Conservation (phyloP, 2,888 invertebrate genomes). For the Dorcus parallelipipedus region DNA sequence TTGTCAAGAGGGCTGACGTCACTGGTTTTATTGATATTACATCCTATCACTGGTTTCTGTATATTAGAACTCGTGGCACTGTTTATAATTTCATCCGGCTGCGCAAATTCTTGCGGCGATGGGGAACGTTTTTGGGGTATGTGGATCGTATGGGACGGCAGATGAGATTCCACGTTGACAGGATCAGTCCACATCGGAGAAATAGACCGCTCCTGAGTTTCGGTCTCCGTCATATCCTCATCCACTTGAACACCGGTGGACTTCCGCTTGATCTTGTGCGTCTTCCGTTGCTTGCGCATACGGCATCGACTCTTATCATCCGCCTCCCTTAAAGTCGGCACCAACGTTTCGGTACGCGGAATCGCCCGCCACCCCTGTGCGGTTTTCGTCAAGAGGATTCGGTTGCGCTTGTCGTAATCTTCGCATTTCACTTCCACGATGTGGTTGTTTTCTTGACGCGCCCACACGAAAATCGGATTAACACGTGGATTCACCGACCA, state of each 20-base stretch:
- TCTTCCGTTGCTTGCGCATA: slow-evolving; percentile 23
- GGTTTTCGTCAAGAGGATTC: slow-evolving; percentile 78
- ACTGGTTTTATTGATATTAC: slow-evolving; percentile 43
- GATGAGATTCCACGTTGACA: slow-evolving; percentile 58
- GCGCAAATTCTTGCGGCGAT: slow-evolving; percentile 34
- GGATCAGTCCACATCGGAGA: slow-evolving; percentile 47
- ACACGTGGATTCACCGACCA: slow-evolving; percentile 60
- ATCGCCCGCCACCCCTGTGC: slow-evolving; percentile 79
- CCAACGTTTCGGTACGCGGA: slow-evolving; percentile 69
- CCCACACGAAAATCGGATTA: slow-evolving; percentile 83
- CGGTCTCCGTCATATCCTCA: slow-evolving; percentile 29
- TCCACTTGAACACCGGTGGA: slow-evolving; percentile 46
- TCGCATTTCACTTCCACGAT: slow-evolving; percentile 84
- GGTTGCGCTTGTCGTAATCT: slow-evolving; percentile 82
- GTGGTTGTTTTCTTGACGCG: slow-evolving; percentile 73
- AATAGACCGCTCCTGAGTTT: slow-evolving; percentile 17
- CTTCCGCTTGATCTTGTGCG: slow-evolving; percentile 36
- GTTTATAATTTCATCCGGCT: slow-evolving; percentile 38
- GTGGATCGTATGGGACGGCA: slow-evolving; percentile 61
- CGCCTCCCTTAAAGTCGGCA: slow-evolving; percentile 48
- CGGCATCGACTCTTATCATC: slow-evolving; percentile 28
- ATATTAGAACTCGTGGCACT: slow-evolving; percentile 41
- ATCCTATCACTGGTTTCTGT: slow-evolving; percentile 44
- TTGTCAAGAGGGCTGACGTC: slow-evolving; percentile 57
- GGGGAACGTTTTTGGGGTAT: slow-evolving; percentile 50